Base-by-base conservation (phyloP, 1,140 invertebrate genomes). In the Drosophila sechellia region DNA sequence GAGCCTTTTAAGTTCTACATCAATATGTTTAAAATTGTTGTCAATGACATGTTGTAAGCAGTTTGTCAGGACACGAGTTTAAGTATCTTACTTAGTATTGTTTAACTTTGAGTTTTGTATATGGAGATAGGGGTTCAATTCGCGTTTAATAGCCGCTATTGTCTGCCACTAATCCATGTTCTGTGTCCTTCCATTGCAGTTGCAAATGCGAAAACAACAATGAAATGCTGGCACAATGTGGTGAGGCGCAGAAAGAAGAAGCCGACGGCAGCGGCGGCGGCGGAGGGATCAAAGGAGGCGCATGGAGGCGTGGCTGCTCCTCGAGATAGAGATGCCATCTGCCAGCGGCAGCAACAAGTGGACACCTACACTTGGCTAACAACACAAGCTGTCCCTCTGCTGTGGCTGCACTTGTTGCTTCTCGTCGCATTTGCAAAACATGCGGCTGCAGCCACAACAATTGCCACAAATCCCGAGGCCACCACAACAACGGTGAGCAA, bases 191-290 rank as follows among this genome's bases (percentile, higher is more conserved):
- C 25, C 39, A 39, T 65, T 81, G 27, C 71, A 90, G 77, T 60
- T 73, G 77, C 84, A 69, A 80, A 91, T 91, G 89, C 84, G 75
- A 83, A 86, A 81, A 78, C 86, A 80, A 91, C 90, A 91, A 91
- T 91, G 90, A 91, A 81, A 91, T 91, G 86, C 86, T 72, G 77
- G 73, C 81, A 89, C 81, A 81, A 0, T 96, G 97, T 81, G 98
- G 98, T 97, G 97, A 98, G 97, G 97, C 68, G 66, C 63, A 85
- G 65, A 63, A 71, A 57, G 69, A 84, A 63, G 76, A 74, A 63
- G 66, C 48, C n/a, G 46, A 35, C 17, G 63, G 43, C 52, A 25
- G 53, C 49, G 63, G 13, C 17, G 17, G 17, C 58, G 52, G 59
- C n/a, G 48, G 4, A 12, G 2, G 48, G 27, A 50, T 50, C 25